phyloP scores from a whole-genome alignment of 1,140 invertebrate genomes.

The Pseudomyrmex pallidus region DNA sequence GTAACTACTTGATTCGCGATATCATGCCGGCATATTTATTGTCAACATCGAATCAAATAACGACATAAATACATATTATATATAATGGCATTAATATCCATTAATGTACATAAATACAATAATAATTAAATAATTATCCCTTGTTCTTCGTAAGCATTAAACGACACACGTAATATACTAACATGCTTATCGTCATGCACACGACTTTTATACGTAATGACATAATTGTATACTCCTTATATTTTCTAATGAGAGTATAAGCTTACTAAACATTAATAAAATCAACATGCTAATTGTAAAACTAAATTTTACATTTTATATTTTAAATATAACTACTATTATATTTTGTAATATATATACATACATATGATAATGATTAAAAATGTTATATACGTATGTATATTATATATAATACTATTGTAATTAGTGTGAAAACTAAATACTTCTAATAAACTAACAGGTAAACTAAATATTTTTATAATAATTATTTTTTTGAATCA shows the following conservation, averaged over 20 bases:
- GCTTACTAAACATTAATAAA: too few relatives aligned
- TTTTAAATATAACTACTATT: too few relatives aligned
- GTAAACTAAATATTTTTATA: not conserved
- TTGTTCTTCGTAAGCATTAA: not conserved
- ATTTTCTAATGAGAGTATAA: too few relatives aligned
- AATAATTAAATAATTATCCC: slow-evolving; percentile 16
- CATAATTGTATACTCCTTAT: slow-evolving; percentile 19
- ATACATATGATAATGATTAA: too few relatives aligned
- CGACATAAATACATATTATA: slow-evolving; percentile 12
- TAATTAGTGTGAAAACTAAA: too few relatives aligned
- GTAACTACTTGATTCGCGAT: not conserved
- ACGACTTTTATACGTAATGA: not conserved
- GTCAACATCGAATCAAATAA: not conserved
- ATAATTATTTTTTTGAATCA: slow-evolving; percentile 14
- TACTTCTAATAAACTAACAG: too few relatives aligned
- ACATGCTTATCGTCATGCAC: slow-evolving; percentile 5
- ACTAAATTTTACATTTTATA: too few relatives aligned
- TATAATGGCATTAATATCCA: slow-evolving; percentile 18
- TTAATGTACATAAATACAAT: slow-evolving; percentile 11
- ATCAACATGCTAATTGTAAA: too few relatives aligned
- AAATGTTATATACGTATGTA: too few relatives aligned
- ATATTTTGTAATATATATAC: too few relatives aligned
- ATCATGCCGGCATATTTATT: not conserved
- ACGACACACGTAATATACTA: not conserved
- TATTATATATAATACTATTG: too few relatives aligned